Evolutionary conservation across 2,113 vertebrate genomes (phyloP).

Genomic region (Xenopus laevis): DNA sequence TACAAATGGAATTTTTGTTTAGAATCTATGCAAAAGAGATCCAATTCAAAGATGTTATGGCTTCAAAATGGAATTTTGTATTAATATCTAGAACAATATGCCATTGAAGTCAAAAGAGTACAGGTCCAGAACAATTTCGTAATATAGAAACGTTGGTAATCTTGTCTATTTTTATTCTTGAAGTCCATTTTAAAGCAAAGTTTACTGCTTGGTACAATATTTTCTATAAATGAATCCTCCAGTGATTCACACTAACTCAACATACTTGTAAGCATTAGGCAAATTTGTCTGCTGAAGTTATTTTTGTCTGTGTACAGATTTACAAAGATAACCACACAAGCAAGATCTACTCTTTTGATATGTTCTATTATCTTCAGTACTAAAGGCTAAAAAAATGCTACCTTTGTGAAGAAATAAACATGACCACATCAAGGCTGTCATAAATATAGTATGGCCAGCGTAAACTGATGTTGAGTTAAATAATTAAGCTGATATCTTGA

Average conservation of each 20-base stretch:
- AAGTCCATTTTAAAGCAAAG: background rate
- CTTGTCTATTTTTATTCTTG: no score
- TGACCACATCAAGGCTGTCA: background rate
- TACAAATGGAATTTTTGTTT: no score
- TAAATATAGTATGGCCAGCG: background rate
- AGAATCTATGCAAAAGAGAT: no score
- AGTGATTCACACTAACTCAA: background rate
- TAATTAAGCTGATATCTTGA: background rate
- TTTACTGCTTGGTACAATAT: background rate
- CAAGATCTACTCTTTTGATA: background rate
- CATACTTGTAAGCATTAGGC: no score
- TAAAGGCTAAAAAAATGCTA: background rate
- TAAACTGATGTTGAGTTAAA: background rate
- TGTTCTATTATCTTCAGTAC: background rate
- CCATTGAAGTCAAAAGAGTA: no score
- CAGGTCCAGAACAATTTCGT: no score
- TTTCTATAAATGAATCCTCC: background rate
- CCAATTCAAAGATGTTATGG: no score
- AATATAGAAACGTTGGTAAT: no score
- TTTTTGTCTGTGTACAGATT: background rate
- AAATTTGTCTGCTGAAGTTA: background rate
- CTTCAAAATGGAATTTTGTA: no score
- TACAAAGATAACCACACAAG: background rate
- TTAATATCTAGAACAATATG: no score
- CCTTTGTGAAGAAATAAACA: background rate